These are phyloP conservation scores for Antennarius striatus DNA, from an alignment of 2,113 vertebrate genomes.

Conservation along the genomic window DNA sequence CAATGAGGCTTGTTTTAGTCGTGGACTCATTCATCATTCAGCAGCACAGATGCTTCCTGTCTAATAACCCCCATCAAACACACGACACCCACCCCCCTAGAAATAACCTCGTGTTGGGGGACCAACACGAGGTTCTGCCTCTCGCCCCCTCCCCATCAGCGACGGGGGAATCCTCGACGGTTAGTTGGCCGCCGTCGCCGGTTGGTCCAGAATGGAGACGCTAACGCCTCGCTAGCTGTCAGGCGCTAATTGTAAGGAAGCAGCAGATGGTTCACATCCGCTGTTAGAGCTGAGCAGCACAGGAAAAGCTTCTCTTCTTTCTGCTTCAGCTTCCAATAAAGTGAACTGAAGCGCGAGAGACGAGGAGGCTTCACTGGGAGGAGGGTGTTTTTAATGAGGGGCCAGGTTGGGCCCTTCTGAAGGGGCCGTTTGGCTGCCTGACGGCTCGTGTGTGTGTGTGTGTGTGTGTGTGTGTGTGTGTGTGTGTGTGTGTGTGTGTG, in stretches of 20 bases:
- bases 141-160: conserved; percentile 15
- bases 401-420: conserved; percentile 33
- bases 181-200: conserved; percentile 34
- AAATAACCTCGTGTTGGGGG: too few relatives aligned
- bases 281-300: conserved; percentile 14
- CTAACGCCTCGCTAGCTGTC: conserved; percentile 42
- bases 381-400: conserved; percentile 35
- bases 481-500: background rate
- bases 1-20: too few relatives aligned
- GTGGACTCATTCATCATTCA: too few relatives aligned
- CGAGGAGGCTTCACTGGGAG: conserved; percentile 31
- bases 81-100: too few relatives aligned
- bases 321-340: conserved; percentile 24
- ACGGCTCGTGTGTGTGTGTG: too few relatives aligned
- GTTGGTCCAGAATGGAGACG: conserved; percentile 23
- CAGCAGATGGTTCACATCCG: conserved; percentile 56
- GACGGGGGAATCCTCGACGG: conserved; percentile 17
- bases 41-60: too few relatives aligned
- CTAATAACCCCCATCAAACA: too few relatives aligned
- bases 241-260: conserved; percentile 57
- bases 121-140: background rate
- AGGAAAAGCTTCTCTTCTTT: conserved; percentile 8
- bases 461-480: too few relatives aligned
- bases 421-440: conserved; percentile 28
- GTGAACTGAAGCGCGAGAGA: conserved; percentile 3